These are phyloP conservation scores for Rattus rattus DNA, from an alignment of 2,113 vertebrate species.

Conservation along the genomic window DNA sequence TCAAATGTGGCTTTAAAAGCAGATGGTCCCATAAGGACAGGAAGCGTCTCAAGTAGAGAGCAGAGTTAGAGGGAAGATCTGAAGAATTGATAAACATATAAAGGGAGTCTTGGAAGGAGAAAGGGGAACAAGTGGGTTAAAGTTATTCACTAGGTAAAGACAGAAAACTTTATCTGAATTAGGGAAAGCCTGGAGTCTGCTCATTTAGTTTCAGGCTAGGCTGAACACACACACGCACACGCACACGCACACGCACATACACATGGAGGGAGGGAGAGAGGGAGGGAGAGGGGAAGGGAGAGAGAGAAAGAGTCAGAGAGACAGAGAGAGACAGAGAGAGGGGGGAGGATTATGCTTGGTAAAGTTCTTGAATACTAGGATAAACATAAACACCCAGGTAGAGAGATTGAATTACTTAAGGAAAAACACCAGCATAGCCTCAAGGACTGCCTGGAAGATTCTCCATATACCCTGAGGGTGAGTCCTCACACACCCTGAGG, in stretches of 20 bases:
- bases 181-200: background rate
- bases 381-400: background rate
- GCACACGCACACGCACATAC: background rate
- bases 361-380: background rate
- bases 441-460: too few relatives aligned
- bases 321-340: too few relatives aligned
- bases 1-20: background rate
- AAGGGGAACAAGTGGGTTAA: background rate
- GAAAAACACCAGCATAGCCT: background rate
- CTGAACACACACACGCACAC: background rate
- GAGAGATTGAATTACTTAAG: background rate
- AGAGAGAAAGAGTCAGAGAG: too few relatives aligned
- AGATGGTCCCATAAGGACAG: background rate
- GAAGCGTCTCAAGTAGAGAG: slow-evolving; percentile 11
- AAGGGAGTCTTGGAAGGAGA: background rate
- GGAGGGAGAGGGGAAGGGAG: too few relatives aligned
- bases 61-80: background rate
- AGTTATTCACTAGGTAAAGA: background rate
- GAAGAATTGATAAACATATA: background rate
- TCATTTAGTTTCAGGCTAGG: background rate
- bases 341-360: background rate
- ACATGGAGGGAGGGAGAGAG: too few relatives aligned
- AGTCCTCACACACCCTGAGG: too few relatives aligned
- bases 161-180: slow-evolving; percentile 24
- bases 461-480: too few relatives aligned